Evolutionary conservation across 2,113 vertebrate species (phyloP).

Genomic region (Zosterops pallidus): DNA sequence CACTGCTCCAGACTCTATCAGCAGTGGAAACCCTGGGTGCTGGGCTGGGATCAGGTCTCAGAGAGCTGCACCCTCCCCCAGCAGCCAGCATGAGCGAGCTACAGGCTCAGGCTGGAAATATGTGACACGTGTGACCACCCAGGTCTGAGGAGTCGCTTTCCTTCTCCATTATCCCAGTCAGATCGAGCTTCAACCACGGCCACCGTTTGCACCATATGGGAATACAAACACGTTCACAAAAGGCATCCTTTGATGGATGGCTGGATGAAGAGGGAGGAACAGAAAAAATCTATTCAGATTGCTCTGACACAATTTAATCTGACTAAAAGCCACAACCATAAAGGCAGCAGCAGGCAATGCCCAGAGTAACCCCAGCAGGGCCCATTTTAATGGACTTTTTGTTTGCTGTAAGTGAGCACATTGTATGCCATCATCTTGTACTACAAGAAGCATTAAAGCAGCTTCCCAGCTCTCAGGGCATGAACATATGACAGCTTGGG

Average conservation of each 20-base stretch:
- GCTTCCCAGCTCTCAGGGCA: neutral
- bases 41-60: neutral
- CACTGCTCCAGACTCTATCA: neutral
- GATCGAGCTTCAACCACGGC: neutral
- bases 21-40: fast-evolving
- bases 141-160: neutral
- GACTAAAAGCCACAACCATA: neutral
- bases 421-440: neutral
- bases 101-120: neutral
- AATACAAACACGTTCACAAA: neutral
- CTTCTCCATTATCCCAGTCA: neutral
- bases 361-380: neutral
- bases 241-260: neutral
- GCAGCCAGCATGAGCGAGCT: neutral
- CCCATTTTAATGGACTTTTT: neutral
- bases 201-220: neutral
- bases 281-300: neutral
- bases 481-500: neutral
- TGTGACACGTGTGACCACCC: neutral
- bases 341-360: neutral
- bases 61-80: neutral
- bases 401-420: neutral
- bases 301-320: neutral
- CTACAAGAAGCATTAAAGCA: neutral
- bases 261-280: neutral